A percentile compares a stretch with the other conserved stretches of the same genome.
Conservation (phyloP, 2,888 invertebrate genomes). For the Caenorhabditis virilis region DNA sequence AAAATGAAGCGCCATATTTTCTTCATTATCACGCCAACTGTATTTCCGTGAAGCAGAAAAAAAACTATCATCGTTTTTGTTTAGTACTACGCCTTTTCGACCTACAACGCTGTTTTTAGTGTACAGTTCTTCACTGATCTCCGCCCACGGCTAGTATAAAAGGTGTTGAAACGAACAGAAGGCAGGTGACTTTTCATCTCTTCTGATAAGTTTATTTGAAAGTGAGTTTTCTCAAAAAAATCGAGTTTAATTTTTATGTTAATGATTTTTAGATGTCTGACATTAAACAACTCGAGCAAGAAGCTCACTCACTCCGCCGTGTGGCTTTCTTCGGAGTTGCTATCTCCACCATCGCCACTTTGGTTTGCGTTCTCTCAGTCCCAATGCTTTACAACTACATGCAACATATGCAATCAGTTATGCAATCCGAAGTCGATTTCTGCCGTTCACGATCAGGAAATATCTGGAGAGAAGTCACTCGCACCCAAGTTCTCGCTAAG, state of each 20-base stretch:
- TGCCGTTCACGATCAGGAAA: constrained; percentile 58
- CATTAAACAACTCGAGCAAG: constrained; percentile 46
- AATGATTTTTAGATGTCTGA: constrained; percentile 37
- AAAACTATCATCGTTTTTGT: too few species aligned
- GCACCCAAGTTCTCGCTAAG: constrained; percentile 55
- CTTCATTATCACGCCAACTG: too few species aligned
- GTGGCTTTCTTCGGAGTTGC: constrained; percentile 56
- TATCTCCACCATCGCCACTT: constrained; percentile 51
- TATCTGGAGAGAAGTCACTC: constrained; percentile 61
- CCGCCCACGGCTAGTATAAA: constrained; percentile 35
- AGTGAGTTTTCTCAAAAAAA: too few species aligned
- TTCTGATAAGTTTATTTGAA: too few species aligned
- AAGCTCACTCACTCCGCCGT: constrained; percentile 49
- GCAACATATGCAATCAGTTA: constrained; percentile 59
- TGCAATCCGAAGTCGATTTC: constrained; percentile 57
- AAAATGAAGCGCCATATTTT: too few species aligned
- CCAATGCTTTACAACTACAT: constrained; percentile 63
- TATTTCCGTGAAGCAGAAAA: too few species aligned
- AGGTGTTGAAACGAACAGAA: constrained; percentile 7
- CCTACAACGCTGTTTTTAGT: too few species aligned
- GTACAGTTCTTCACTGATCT: constrained; percentile 8
- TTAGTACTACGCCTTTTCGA: too few species aligned
- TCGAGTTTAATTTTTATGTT: too few species aligned
- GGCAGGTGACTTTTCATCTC: constrained; percentile 32
- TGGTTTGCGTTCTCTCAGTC: constrained; percentile 51